Evolutionary conservation across 2,888 invertebrate species (phyloP), one percentile per base, ranked within the genome.

Genomic region (Papilio gigon): DNA sequence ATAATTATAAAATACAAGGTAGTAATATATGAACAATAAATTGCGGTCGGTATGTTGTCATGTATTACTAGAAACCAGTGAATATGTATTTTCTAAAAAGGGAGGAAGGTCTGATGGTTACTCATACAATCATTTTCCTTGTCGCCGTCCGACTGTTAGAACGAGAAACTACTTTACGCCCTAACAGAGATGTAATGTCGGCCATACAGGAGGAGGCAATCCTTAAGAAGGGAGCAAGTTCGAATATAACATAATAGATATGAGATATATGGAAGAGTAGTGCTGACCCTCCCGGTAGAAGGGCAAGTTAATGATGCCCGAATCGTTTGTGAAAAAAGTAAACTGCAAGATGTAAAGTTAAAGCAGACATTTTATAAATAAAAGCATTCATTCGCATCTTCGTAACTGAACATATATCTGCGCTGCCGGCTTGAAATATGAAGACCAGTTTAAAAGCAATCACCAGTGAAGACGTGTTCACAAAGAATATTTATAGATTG

Each of bases 401-500:
- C 30, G 30, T n/a, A n/a, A 17, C 9, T 30, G 4, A 22, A 50
- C 53, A 27, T 25, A 25, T 27, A 6, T 53, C 27, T 56, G 27
- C 27, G 9, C 12, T n/a, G n/a, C 35, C 25, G 5, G n/a, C 35
- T 25, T 62, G 30, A 62, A 37, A 37, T 50, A 50, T 50, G 50
- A 25, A 12, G 58, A 65, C 58, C 22, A 33, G 58, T 58, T 58
- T 33, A n/a, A 65, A 62, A 22, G 20, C 30, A 59, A 37, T 37
- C 12, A 53, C 25, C 33, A 25, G 53, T 56, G 9, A 6, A 53
- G 30, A 56, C 30, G 27, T 30, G n/a, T 17, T 56, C 47, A 33
- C 33, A 62, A 17, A 20, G 20, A 63, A 50, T 50, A 63, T 63
- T 50, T 37, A 63, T 50, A 63, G 33, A 47, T n/a, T 37, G 25